Evolutionary conservation across 2,113 vertebrate genomes (phyloP).

Genomic region (Gambusia holbrooki): DNA sequence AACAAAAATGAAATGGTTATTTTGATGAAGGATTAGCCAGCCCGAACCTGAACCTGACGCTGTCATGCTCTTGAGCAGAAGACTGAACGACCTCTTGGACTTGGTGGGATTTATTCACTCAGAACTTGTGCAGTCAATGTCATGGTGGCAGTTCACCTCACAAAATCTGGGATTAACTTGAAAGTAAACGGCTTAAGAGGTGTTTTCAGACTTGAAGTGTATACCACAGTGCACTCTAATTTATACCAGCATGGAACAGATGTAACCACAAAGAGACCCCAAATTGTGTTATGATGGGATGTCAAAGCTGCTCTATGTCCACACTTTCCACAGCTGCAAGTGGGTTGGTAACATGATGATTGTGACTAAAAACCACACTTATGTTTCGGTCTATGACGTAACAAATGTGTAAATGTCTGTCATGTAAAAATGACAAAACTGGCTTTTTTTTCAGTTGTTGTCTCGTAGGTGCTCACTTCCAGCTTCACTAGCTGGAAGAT

Average conservation of each 20-base stretch:
- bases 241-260: background rate
- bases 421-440: background rate
- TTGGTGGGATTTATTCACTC: background rate
- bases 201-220: conserved; percentile 14
- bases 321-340: background rate
- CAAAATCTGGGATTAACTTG: conserved; percentile 38
- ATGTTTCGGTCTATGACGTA: background rate
- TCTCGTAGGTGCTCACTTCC: too few relatives aligned
- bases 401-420: background rate
- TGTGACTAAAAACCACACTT: background rate
- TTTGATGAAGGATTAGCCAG: background rate
- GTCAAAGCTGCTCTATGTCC: background rate
- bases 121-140: conserved; percentile 3
- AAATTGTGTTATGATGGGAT: too few relatives aligned
- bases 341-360: background rate
- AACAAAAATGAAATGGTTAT: background rate
- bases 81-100: background rate
- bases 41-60: background rate
- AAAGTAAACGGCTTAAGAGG: background rate
- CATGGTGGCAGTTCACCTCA: conserved; percentile 17
- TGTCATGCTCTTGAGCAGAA: background rate
- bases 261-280: background rate
- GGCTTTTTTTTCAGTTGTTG: background rate
- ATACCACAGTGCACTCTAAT: background rate
- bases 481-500: background rate